These are phyloP conservation scores for Noctilio leporinus DNA, from an alignment of 2,113 vertebrate species.

Conservation along the genomic window DNA sequence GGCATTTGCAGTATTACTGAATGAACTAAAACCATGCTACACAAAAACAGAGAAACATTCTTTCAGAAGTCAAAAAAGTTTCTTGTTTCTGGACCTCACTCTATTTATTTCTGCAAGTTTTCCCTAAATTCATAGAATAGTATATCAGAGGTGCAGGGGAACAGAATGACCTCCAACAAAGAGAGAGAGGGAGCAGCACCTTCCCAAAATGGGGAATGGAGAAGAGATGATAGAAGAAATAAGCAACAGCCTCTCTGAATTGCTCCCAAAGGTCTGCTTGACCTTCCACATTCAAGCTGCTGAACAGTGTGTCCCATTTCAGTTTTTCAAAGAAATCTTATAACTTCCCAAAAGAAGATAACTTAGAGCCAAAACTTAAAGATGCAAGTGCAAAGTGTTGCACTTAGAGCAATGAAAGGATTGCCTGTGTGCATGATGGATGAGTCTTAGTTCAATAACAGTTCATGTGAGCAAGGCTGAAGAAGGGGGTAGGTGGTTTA, in stretches of 20 bases:
- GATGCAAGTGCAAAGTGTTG: neutral
- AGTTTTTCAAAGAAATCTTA: neutral
- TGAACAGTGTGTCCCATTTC: neutral
- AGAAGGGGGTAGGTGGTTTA: neutral
- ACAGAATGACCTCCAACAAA: neutral
- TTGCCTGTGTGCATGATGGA: rapidly evolving
- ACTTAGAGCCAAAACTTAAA: neutral
- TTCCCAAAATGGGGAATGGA: neutral
- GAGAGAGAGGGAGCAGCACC: neutral
- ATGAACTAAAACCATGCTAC: neutral
- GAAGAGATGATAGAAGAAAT: neutral
- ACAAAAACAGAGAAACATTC: neutral
- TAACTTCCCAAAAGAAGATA: neutral
- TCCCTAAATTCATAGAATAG: neutral
- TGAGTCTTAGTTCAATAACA: neutral
- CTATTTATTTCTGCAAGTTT: neutral
- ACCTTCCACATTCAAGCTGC: neutral
- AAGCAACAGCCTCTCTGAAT: neutral
- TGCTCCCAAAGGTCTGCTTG: neutral
- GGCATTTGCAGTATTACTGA: neutral
- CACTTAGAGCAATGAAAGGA: neutral
- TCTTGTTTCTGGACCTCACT: neutral
- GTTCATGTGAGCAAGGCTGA: neutral
- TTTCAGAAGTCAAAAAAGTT: neutral
- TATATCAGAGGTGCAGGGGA: neutral